Evolutionary conservation across 2,888 invertebrate genomes (phyloP).

Genomic region (Phania funesta): DNA sequence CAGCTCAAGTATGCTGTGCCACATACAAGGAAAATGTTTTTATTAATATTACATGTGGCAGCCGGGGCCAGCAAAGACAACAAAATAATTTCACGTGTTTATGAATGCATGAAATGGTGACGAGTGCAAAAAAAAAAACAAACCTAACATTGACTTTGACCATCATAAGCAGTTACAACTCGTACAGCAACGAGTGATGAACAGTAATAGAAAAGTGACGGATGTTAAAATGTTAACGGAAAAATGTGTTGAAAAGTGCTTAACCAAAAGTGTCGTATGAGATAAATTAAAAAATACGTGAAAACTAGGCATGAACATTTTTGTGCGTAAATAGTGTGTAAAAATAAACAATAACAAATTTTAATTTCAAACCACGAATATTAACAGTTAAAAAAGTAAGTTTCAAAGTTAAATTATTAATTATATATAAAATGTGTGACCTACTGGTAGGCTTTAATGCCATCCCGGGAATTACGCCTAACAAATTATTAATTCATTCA

Average conservation of each 20-base stretch:
- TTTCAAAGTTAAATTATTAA: no score
- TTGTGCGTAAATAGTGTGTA: neutral
- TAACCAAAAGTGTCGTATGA: constrained; percentile 4
- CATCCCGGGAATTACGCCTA: no score
- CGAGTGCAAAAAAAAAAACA: constrained; percentile 6
- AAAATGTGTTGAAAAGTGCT: constrained; percentile 9
- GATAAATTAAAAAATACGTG: constrained; percentile 2
- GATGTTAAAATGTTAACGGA: constrained; percentile 12
- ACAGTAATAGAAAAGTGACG: constrained; percentile 58
- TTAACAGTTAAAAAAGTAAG: no score
- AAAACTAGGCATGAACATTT: neutral
- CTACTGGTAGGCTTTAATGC: no score
- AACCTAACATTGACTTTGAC: constrained; percentile 73
- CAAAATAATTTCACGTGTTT: constrained; percentile 51
- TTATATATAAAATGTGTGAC: no score
- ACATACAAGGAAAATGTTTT: neutral
- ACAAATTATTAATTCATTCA: no score
- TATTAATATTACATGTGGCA: neutral
- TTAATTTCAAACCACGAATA: no score
- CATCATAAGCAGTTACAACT: constrained; percentile 76
- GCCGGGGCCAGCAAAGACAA: constrained; percentile 15
- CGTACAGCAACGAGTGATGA: constrained; percentile 74
- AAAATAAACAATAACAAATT: no score
- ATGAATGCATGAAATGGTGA: constrained; percentile 8
- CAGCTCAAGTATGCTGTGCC: neutral